phyloP scores from a whole-genome alignment of 2,888 invertebrate genomes.

The Tricholauxania praeusta region DNA sequence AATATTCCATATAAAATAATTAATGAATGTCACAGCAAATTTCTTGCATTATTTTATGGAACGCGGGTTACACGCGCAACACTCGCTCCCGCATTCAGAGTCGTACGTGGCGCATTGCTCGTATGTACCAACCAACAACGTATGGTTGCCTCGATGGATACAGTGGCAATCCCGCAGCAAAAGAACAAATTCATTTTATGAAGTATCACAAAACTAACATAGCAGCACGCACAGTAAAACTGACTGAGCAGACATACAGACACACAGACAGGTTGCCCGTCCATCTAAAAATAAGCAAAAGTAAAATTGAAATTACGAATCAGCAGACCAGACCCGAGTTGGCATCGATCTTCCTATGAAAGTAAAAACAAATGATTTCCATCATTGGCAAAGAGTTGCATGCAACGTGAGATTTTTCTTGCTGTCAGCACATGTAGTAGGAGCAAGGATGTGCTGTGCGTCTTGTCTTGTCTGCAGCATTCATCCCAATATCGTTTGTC shows the following conservation, averaged over 20 bases:
- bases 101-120: slow-evolving; percentile 1
- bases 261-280: background rate
- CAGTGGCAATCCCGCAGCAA: no score
- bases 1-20: slow-evolving; percentile 66
- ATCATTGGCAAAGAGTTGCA: background rate
- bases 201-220: slow-evolving; percentile 17
- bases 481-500: slow-evolving; percentile 60
- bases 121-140: no score
- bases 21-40: slow-evolving; percentile 66
- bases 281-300: background rate
- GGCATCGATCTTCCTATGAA: background rate
- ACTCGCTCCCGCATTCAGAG: slow-evolving; percentile 19
- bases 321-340: background rate
- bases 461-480: slow-evolving; percentile 1
- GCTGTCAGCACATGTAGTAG: background rate
- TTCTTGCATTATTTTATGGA: slow-evolving; percentile 52
- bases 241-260: background rate
- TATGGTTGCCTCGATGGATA: no score
- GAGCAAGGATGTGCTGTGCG: background rate
- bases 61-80: slow-evolving; percentile 51
- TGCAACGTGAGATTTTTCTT: background rate
- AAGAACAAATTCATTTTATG: background rate
- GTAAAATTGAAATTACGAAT: background rate
- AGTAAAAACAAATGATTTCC: no score
- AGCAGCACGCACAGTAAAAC: slow-evolving; percentile 24